Evolutionary conservation across 1,140 invertebrate species (phyloP), one percentile per base, ranked within the genome.

Genomic region (Melitaea cinxia): DNA sequence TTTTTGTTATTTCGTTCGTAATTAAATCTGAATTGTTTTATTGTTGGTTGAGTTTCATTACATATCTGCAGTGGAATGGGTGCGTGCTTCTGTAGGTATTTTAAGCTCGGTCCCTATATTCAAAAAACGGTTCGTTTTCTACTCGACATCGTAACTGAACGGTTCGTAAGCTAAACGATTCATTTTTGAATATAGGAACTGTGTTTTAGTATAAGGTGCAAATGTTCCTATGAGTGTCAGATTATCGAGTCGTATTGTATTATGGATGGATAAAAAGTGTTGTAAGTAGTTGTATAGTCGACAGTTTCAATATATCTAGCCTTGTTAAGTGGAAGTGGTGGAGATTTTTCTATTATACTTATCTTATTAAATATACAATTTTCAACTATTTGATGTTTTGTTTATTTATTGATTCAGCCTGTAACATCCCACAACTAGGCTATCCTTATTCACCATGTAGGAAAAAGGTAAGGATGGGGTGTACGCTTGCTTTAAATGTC

Each of bases 151-250:
- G n/a, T n/a, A n/a, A n/a, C n/a, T n/a, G n/a, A n/a, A n/a, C n/a
- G n/a, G n/a, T n/a, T n/a, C n/a, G n/a, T n/a, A n/a, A n/a, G n/a
- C n/a, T n/a, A n/a, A n/a, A n/a, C n/a, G n/a, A n/a, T n/a, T n/a
- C n/a, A n/a, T n/a, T n/a, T n/a, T n/a, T n/a, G n/a, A n/a, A n/a
- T n/a, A n/a, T n/a, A n/a, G n/a, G n/a, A n/a, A n/a, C n/a, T n/a
- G n/a, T n/a, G n/a, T n/a, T n/a, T 17, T 85, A 85, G 80, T 67
- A 39, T 89, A 89, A 89, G 87, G 84, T 88, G 87, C 80, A 87
- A 88, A 89, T 88, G 87, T 89, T 89, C 87, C 87, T 89, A 89
- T 86, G 83, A 80, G 85, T 85, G 79, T 83, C 65, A 78, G 77
- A 75, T 68, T 76, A 73, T 78, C 45, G 58, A 65, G 62, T 70